Evolutionary conservation across 92 coral and sea anemone genomes (phyloP), one percentile per base, ranked within the genome.

Genomic region (Umimayanthus kanabou): DNA sequence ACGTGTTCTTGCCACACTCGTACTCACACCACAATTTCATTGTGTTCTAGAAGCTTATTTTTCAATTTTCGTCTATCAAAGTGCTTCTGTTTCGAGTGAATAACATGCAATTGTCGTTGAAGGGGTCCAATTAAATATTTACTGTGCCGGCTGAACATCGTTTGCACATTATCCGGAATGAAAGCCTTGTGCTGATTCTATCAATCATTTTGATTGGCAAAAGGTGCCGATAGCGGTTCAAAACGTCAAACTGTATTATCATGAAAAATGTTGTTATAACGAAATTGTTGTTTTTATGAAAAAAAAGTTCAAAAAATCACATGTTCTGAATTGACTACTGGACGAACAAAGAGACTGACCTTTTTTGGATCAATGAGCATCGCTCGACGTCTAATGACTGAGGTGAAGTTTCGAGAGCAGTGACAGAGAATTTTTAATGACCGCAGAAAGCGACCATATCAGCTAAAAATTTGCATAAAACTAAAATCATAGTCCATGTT

Each of bases 61-160:
- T 6, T 73, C 76, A 72, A 72, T 29, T 72, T 40, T 8, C 77
- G 30, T 29, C 9, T 73, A 40, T 73, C 77, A 73, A 30, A 40
- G 33, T 4, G 30, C 7, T 67, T 67, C 13, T 73, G 18, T 39
- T 73, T 30, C 77, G 77, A 37, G 23, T 30, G 23, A 57, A 16
- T 37, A 39, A 39, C 78, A 73, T 75, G 28, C 79, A 2, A 53
- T 75, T 40, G 53, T 39, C 50, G 29, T 75, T 75, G 79, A 75
- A 75, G 79, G 79, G 79, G 79, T 75, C 79, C 50, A 39, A 75
- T 75, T 75, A 37, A 39, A 75, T 75, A 39, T 75, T 75, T 40
- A 39, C 79, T 18, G 11, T 75, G 45, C 26, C 7, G 15, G 45
- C 26, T 23, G 15, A 37, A 20, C 45, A 39, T 43, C 4, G 14